Percentiles rank a stretch among this genome's conserved stretches.
These are phyloP conservation scores for Scaptomyza hsui DNA, from an alignment of 1,140 invertebrate species.

Conservation along the genomic window DNA sequence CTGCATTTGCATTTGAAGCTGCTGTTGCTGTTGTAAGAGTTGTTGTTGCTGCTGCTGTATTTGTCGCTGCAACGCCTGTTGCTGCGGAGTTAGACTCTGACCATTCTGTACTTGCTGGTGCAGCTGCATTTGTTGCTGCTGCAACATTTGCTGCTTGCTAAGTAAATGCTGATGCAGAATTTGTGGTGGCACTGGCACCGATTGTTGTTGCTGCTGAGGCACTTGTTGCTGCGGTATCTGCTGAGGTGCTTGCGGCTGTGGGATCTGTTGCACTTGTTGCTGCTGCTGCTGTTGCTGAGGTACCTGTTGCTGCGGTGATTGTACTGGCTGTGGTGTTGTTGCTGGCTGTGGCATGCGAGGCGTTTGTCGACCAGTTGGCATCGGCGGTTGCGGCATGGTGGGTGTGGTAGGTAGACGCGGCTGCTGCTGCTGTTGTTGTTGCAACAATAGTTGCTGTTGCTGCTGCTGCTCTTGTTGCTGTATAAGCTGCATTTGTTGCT, in stretches of 20 bases:
- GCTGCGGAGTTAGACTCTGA: constrained; percentile 52
- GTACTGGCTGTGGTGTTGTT: constrained; percentile 66
- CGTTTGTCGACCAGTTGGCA: constrained; percentile 57
- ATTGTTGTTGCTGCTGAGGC: constrained; percentile 46
- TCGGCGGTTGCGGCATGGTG: constrained; percentile 44
- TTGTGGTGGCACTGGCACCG: constrained; percentile 72
- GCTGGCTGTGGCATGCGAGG: constrained; percentile 69
- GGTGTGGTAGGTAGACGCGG: constrained; percentile 58
- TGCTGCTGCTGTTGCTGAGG: constrained; percentile 42
- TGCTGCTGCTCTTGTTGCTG: constrained; percentile 61
- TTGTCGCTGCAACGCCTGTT: constrained; percentile 46
- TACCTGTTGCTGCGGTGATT: constrained; percentile 65
- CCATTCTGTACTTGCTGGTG: constrained; percentile 64
- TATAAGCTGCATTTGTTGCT: constrained; percentile 37
- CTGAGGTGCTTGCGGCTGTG: constrained; percentile 45
- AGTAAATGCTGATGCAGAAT: constrained; percentile 77
- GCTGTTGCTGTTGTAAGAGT: constrained; percentile 80
- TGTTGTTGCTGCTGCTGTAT: constrained; percentile 77
- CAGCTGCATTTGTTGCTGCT: constrained; percentile 72
- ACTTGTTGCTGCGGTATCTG: constrained; percentile 47
- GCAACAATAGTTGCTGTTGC: constrained; percentile 19
- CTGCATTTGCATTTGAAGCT: constrained; percentile 63
- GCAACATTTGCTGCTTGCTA: constrained; percentile 67
- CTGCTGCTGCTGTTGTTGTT: constrained; percentile 53
- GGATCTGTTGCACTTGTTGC: constrained; percentile 47